Base-by-base conservation (phyloP, 2,888 invertebrate species). In the Microctonus hyperodae region DNA sequence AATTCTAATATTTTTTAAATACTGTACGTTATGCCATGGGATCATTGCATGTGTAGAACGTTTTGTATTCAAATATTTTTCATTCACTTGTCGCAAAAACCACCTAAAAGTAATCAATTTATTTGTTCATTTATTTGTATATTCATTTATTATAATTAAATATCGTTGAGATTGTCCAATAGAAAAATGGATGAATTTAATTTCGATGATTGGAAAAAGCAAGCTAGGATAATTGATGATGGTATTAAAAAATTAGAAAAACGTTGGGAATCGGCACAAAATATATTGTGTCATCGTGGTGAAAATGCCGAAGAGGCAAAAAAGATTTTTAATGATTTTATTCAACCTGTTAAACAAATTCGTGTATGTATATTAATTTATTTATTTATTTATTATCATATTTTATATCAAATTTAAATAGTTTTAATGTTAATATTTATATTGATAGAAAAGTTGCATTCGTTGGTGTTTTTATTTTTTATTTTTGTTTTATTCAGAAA, bases 251-350 rank as follows among this genome's bases (percentile, higher is more conserved):
- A 65, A 44, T 57, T 70, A 35, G 64, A 63, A 9, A 67, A 67
- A 64, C 67, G 53, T 3, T 69, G 67, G 67, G 60, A 60, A 31
- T 51, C 56, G 28, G 70, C 70, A 25, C 65, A 65, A 23, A 23
- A 23, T 33, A 31, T 69, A 0, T 65, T 70, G 9, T 35, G 67
- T 10, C 65, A 69, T 58, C 58, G 60, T 51, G 63, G 69, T 13
- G 51, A 51, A 7, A 57, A 57, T 48, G n/a, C 48, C 28, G 59
- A 65, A 3, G 63, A 70, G 10, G 59, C 62, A 1, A 40, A 48
- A 23, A 51, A 33, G 6, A 16, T 50, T 11, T 28, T 69, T n/a
- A 67, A 69, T 44, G n/a, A 13, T 13, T 67, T 70, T 50, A 22
- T 69, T 28, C 5, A 13, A 48, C 35, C 20, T 0, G 20, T 35